Evolutionary conservation across 64 coral and sea anemone species (phyloP), one percentile per base, ranked within the genome.

Genomic region (Stichodactyla helianthus): DNA sequence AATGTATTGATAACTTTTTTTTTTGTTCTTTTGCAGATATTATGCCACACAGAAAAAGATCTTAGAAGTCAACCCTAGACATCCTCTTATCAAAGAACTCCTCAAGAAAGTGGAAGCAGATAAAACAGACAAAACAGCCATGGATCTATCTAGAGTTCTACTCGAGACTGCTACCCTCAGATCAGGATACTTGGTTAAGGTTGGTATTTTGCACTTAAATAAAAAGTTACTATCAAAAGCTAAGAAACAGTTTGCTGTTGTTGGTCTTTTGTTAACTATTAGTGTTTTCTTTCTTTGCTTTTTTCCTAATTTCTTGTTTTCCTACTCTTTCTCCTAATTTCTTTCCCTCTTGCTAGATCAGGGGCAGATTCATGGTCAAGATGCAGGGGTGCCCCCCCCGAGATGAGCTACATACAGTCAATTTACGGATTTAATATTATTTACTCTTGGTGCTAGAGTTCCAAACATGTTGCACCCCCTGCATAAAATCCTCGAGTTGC

Each of bases 141-240:
- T 95, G 84, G 93, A 99, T 82, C 86, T 95, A 71, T 89, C 97
- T 6, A 74, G 86, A 25, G 82, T 99, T 20, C 50, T 99, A 71
- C 91, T 99, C 57, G 97, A 99, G 77, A 99, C 97, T 90, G 97
- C 97, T 28, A 95, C 93, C 55, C 85, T 99, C 28, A 79, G 97
- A 82, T 95, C 93, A 80, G 97, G 97, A 52, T 99, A 83, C 68
- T 62, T 92, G 50, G 56, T 99, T 51, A 99, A 99, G 93, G 97
- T 98, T 81, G 15, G 78, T 81, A 81, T 79, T 50, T 79, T 17
- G 63, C 19, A 0, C 6, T 7, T 22, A 68, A 12, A 13, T 44
- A 44, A 44, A 44, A 2, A 0, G 2, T 44, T 3, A 44, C 35
- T 44, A 3, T 44, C 35, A 44, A 44, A 44, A 2, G 35, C 35